Conservation (phyloP, 2,113 vertebrate genomes). For the Bos taurus region DNA sequence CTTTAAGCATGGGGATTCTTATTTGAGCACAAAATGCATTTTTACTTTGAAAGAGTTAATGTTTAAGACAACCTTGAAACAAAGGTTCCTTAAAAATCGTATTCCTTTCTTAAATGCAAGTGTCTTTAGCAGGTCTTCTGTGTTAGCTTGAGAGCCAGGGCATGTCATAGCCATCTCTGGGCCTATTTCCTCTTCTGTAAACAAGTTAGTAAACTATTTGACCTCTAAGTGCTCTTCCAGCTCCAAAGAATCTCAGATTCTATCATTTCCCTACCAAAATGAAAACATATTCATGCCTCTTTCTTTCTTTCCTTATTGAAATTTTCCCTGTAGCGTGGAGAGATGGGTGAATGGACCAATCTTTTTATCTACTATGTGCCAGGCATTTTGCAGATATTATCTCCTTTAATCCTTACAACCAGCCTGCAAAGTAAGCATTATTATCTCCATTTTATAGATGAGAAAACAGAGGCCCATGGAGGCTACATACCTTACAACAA, state of each 20-base stretch:
- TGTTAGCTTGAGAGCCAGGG: not conserved
- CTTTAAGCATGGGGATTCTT: not conserved
- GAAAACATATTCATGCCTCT: constrained; percentile 3
- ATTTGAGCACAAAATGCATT: not conserved
- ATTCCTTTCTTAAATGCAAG: not conserved
- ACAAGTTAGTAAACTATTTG: constrained; percentile 36
- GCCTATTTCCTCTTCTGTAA: constrained; percentile 29
- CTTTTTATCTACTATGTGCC: not conserved
- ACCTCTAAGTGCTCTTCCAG: not conserved
- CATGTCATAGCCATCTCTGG: constrained; percentile 21
- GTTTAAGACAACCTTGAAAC: constrained; percentile 12
- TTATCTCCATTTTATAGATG: constrained; percentile 12
- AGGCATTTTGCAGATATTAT: not conserved
- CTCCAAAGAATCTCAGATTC: not conserved
- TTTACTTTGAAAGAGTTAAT: constrained; percentile 16
- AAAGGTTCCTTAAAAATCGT: not conserved
- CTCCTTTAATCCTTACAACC: not conserved
- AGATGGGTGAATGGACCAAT: not conserved
- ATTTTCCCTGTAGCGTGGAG: not conserved
- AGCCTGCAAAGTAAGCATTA: constrained; percentile 14
- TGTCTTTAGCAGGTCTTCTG: not conserved
- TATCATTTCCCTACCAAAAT: not conserved
- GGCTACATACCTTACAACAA: not conserved
- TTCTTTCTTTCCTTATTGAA: constrained; percentile 14
- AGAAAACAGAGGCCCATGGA: not conserved